Base-by-base conservation (phyloP, 2,888 invertebrate species). In the Sesia bembeciformis region DNA sequence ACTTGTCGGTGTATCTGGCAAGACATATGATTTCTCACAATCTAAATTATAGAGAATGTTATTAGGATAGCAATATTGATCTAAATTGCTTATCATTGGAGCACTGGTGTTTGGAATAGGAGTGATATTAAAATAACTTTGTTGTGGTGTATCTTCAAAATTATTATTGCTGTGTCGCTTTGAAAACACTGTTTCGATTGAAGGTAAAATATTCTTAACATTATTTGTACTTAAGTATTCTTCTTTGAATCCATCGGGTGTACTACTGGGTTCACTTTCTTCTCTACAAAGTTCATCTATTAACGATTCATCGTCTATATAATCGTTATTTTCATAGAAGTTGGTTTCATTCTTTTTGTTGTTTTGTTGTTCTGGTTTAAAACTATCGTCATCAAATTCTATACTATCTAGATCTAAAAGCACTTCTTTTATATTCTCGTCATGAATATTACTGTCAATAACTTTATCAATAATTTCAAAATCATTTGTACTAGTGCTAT, bases 261-360 rank as follows among this genome's bases (percentile, higher is more conserved):
- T 76, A 39, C 84, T 59, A 54, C 78, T 68, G 56, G 77, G 77
- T 66, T 88, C 87, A 38, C 73, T 71, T 40, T 89, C 89, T 70
- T 89, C 89, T 68, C 88, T 78, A 52, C 89, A 89, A 8, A 89
- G 74, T 61, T 88, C 88, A 55, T 89, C 89, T 49, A 89, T 85
- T 6, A 89, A 63, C 7, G 84, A 88, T 68, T 89, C 89, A 49
- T 89, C 89, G 55, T 89, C 89, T 51, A 89, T 88, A 49, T 88
- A 88, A 52, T 88, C 87, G 54, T 78, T 78, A n/a, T 64, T 59
- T 57, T 78, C 74, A 58, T 73, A 78, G 39, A 65, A 59, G 57
- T 72, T 76, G 3, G 60, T 65, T 41, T 70, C 67, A 23, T 50
- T 55, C 57, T 68, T 66, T 39, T 66, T 71, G 59, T 71, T 76